Evolutionary conservation across 2,888 invertebrate genomes (phyloP).

Genomic region (Copidosoma aretas): DNA sequence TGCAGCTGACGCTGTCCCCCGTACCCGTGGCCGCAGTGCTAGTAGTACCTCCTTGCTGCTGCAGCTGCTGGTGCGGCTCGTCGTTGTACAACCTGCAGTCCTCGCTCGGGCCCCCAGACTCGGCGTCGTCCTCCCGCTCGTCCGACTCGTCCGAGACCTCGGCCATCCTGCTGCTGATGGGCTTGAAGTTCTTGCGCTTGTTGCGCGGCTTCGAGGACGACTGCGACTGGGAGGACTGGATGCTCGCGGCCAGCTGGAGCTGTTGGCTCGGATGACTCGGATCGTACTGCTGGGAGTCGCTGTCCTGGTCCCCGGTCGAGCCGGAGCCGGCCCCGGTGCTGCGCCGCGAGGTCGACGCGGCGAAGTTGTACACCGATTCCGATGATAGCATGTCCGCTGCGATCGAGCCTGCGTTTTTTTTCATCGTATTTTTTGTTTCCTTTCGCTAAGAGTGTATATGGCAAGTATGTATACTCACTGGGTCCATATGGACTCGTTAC

Average conservation of each 20-base stretch:
- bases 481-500: slow-evolving; percentile 63
- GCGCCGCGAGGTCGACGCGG: slow-evolving; percentile 60
- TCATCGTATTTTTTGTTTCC: background rate
- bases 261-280: slow-evolving; percentile 18
- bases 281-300: slow-evolving; percentile 51
- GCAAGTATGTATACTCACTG: slow-evolving; percentile 52
- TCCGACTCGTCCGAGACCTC: slow-evolving; percentile 61
- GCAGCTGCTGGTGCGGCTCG: slow-evolving; percentile 38
- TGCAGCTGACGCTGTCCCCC: background rate
- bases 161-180: slow-evolving; percentile 62
- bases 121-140: slow-evolving; percentile 42
- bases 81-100: slow-evolving; percentile 43
- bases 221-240: slow-evolving; percentile 48
- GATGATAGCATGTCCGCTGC: slow-evolving; percentile 62
- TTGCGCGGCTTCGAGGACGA: slow-evolving; percentile 60
- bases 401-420: background rate
- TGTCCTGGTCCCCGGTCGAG: slow-evolving; percentile 56
- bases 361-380: slow-evolving; percentile 62
- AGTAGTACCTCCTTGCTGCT: too few species aligned
- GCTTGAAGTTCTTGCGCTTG: slow-evolving; percentile 65
- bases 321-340: slow-evolving; percentile 44
- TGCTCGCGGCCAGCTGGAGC: slow-evolving; percentile 37
- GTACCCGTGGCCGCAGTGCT: slow-evolving; percentile 1
- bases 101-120: slow-evolving; percentile 46
- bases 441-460: background rate